Conservation (phyloP, 2,888 invertebrate species). For the Melanostoma scalare region DNA sequence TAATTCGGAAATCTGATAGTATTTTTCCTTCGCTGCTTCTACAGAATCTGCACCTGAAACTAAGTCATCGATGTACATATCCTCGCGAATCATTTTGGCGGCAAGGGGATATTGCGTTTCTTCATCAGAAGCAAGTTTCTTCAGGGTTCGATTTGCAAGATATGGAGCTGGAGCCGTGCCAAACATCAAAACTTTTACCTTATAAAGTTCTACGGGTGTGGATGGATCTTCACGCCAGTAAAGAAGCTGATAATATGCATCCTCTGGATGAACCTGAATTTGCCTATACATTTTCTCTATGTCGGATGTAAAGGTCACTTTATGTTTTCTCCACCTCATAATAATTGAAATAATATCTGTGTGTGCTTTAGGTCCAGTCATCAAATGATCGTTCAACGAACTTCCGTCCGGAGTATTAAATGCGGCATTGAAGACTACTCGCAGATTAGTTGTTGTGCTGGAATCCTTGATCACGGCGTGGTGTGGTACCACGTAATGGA, state of each 20-base stretch:
- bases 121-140: background rate
- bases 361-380: background rate
- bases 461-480: background rate
- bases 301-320: too few species aligned
- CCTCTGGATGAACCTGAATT: too few species aligned
- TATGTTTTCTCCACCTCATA: background rate
- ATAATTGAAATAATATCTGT: background rate
- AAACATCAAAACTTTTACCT: background rate
- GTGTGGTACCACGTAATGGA: background rate
- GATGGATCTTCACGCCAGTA: background rate
- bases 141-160: background rate
- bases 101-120: background rate
- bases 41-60: background rate
- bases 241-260: background rate
- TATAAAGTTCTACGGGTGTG: background rate
- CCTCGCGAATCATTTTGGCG: background rate
- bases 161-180: constrained; percentile 5
- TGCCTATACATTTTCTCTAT: too few species aligned
- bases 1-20: background rate
- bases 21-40: background rate
- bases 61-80: background rate
- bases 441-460: background rate
- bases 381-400: background rate
- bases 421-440: background rate
- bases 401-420: background rate